Base-by-base conservation (phyloP, 2,113 vertebrate genomes). In the Vulpes ferrilata region DNA sequence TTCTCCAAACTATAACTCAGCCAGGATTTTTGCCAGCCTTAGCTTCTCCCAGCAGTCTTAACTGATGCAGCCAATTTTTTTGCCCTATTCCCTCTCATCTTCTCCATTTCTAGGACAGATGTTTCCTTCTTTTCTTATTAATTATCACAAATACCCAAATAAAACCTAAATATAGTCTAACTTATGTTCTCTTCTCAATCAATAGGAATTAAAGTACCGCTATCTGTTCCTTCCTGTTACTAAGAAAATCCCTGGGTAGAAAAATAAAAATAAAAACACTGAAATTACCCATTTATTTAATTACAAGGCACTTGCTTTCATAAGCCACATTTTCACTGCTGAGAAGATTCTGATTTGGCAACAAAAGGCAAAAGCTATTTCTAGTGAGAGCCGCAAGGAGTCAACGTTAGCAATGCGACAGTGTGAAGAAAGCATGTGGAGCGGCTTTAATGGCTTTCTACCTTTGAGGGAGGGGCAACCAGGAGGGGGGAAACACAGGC, bases 211-310 rank as follows among this genome's bases (percentile, higher is more conserved):
- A 96, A 97, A 96, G 82, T 6, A 88, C 84, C 25, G 43, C 92
- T 98, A 92, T 96, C 96, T 85, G 27, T 96, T 94, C 90, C 96
- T 97, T 97, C 93, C 97, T 88, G 80, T 96, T 90, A 92, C 97
- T 93, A 96, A 96, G 96, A 98, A 98, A 98, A 96, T 96, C 92
- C 96, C 93, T 88, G 65, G 90, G 94, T 86, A 80, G 92, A 95
- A 96, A 98, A 97, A 97, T 79, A 83, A 95, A 97, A 98, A 97
- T 95, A 95, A 98, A 98, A 96, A 96, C 96, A 98, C 95, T 94
- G 94, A 97, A 98, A 98, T 98, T 98, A 98, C 92, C 97, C 97
- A 96, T 97, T 98, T 98, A 98, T 98, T 97, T 98, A 98, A 98
- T 98, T 98, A 98, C 94, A 95, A 98, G 96, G 90, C 90, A 76